These are phyloP conservation scores for Panonychus citri DNA, from an alignment of 1,140 invertebrate species.

Conservation along the genomic window DNA sequence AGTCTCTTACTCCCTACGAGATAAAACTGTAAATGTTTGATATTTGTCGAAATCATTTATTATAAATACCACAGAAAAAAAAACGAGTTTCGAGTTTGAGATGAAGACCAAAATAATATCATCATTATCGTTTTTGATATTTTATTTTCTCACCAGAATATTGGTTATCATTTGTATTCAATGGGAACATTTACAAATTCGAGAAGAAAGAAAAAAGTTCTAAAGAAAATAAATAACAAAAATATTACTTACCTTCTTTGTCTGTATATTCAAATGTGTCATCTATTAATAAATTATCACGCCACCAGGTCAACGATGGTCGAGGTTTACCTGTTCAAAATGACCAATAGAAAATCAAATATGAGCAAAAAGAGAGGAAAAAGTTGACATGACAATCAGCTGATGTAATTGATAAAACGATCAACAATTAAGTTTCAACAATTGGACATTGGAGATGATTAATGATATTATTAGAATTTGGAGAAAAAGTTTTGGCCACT, in stretches of 20 bases:
- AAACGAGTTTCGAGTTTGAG: background rate
- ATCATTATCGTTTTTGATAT: too few species aligned
- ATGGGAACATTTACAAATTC: too few species aligned
- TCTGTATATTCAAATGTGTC: slow-evolving; percentile 26
- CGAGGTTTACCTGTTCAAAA: slow-evolving; percentile 42
- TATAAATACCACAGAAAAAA: background rate
- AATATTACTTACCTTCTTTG: slow-evolving; percentile 10
- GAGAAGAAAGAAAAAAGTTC: too few species aligned
- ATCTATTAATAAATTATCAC: slow-evolving; percentile 46
- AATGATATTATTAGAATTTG: background rate
- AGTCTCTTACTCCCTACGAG: too few species aligned
- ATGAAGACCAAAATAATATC: too few species aligned
- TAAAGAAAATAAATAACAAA: too few species aligned
- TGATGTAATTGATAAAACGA: background rate
- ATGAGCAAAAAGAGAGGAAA: background rate
- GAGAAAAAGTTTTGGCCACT: too few species aligned
- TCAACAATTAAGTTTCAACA: background rate
- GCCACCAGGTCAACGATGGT: slow-evolving; percentile 61
- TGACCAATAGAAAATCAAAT: background rate
- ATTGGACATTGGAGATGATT: background rate
- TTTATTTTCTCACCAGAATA: too few species aligned
- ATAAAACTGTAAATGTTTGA: too few species aligned
- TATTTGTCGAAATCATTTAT: background rate
- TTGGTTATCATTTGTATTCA: too few species aligned
- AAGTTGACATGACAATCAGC: background rate